Percentiles rank a stretch among this genome's conserved stretches.
These are phyloP conservation scores for Micropoecilia bifurca DNA, from an alignment of 2,797 vertebrate genomes.

Conservation along the genomic window DNA sequence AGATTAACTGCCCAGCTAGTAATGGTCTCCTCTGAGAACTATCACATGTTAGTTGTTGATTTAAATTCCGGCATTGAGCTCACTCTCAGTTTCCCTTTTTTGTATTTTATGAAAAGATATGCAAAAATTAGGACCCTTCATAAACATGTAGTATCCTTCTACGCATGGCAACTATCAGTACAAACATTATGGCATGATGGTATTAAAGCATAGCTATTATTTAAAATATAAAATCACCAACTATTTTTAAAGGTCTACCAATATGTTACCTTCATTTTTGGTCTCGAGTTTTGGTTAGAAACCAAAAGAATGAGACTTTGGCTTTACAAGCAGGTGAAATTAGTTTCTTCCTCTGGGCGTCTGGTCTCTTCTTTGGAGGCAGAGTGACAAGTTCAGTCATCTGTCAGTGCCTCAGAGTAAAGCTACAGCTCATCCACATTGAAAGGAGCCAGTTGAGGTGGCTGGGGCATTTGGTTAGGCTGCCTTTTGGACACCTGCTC, in stretches of 20 bases:
- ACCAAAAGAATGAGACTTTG: too few species aligned
- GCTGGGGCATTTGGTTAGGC: too few species aligned
- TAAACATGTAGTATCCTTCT: not conserved
- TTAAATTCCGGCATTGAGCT: constrained; percentile 52
- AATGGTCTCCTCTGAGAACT: constrained; percentile 22
- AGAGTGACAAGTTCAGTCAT: too few species aligned
- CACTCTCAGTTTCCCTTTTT: constrained; percentile 17
- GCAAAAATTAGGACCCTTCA: not conserved
- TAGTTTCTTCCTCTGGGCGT: too few species aligned
- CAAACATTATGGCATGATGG: not conserved
- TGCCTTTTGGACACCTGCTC: not conserved
- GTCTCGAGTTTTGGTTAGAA: too few species aligned
- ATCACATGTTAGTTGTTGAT: constrained; percentile 40
- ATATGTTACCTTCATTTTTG: too few species aligned
- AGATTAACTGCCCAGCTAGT: constrained; percentile 64
- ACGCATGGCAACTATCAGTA: not conserved
- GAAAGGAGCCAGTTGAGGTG: too few species aligned
- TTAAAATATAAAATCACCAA: not conserved
- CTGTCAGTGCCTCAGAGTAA: too few species aligned
- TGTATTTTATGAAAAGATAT: constrained; percentile 13
- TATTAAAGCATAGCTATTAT: not conserved
- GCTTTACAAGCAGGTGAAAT: too few species aligned
- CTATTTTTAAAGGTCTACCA: not conserved
- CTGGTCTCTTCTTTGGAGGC: too few species aligned
- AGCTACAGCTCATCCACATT: too few species aligned